Base-by-base conservation (phyloP, 2,113 vertebrate genomes). In the Cromileptes altivelis region DNA sequence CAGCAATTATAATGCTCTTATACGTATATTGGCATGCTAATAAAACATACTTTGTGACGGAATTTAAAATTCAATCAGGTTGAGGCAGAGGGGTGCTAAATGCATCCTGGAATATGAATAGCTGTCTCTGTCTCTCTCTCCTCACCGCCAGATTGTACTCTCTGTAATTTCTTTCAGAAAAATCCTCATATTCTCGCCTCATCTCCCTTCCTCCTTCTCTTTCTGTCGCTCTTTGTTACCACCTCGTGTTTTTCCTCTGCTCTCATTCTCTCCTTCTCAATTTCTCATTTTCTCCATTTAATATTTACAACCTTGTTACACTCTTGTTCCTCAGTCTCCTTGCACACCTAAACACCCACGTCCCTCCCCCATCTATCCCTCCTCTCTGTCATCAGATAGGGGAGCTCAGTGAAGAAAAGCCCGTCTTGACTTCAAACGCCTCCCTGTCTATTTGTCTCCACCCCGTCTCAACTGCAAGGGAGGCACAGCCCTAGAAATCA, bases 381-480 rank as follows among this genome's bases (percentile, higher is more conserved):
- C 70, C 78, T 21, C 58, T 25, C 83, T 91, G 78, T 86, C 94
- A 92, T 94, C 91, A 92, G 91, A 92, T 91, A 89, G 78, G 60
- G 76, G 80, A 88, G 84, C 84, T 76, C 58, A 57, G 80, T 25
- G 78, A 93, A 86, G 87, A 92, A 82, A 88, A 90, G 90, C 85
- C 92, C 27, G 78, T 86, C 92, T 85, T 84, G 81, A 94, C 92
- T 94, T 96, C 93, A 96, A 95, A 94, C 88, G 42, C 76, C 82
- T 91, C 85, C 56, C 85, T 79, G 83, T 91, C 85, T 92, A 81
- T 92, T 94, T 89, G 90, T 87, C 89, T 90, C 83, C 81, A 75
- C 85, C 71, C 74, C 74, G 45, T 85, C 76, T 91, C 82, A 55
- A 80, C 84, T 89, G 83, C 56, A 69, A 92, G 84, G 74, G 78